Evolutionary conservation across 2,797 vertebrate genomes (phyloP), one percentile per base, ranked within the genome.

Genomic region (Thripadectes ignobilis): DNA sequence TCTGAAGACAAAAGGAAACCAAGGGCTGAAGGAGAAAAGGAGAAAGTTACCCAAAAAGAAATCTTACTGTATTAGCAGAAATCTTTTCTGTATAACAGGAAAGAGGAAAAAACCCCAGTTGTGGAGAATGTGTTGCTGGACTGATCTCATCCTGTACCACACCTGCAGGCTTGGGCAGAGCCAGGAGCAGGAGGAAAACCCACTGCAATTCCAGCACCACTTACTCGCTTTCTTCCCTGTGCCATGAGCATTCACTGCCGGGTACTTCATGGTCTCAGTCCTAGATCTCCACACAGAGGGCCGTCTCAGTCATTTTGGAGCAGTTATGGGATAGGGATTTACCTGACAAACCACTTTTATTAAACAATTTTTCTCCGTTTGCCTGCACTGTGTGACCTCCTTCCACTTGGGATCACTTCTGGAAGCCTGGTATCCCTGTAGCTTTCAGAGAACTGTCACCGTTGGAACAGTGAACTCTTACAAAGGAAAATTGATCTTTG

Each of bases 1-100:
- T 67, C 71, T 87, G 83, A 95, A 95, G 88, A 88, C 74, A 71
- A 90, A 94, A 85, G 43, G 30, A 78, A 94, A 87, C 29, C 18
- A 57, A 79, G 48, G 54, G 45, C 69, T 94, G 71, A 57, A 89
- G 82, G 67, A 93, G 75, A 24, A 89, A 93, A 88, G 54, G 45
- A 55, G 75, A 46, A 79, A 36, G 78, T 77, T 77, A 68, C 30
- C 34, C 78, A 30, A 43, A 74, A 82, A 85, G 41, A 83, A 65
- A 77, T 72, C 45, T 80, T 48, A 62, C 9, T 32, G 34, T 10
- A 66, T 84, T 72, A 78, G 19, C 26, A 66, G 59, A 29, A 78
- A 36, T 48, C 16, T 48, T 41, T 48, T 54, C 52, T 72, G 18
- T 66, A 34, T 54, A 80, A 62, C 21, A 46, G 54, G 77, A 80